Evolutionary conservation across 2,113 vertebrate species (phyloP).

Genomic region (Sialia sialis): DNA sequence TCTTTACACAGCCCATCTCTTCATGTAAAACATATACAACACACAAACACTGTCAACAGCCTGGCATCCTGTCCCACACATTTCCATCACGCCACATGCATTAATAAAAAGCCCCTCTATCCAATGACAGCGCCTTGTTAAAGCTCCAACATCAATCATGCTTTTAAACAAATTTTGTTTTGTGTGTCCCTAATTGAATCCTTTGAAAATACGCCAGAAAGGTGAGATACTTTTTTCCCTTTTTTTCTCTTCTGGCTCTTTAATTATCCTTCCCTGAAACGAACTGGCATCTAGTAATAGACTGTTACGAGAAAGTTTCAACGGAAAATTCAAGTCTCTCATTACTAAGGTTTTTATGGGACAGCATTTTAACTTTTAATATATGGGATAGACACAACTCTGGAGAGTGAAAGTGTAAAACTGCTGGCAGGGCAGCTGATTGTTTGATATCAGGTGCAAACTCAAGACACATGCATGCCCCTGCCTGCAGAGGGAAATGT

Average conservation of each 20-base stretch:
- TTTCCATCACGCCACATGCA: neutral
- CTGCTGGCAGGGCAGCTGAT: neutral
- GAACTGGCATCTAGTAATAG: neutral
- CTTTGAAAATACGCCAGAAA: constrained; percentile 22
- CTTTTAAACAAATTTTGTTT: constrained; percentile 21
- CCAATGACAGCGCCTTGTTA: neutral
- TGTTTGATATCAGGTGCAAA: neutral
- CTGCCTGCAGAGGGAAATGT: neutral
- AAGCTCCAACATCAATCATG: neutral
- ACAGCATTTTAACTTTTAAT: neutral
- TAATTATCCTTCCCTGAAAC: neutral
- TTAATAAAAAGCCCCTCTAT: constrained; percentile 6
- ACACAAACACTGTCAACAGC: constrained; percentile 34
- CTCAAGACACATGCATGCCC: neutral
- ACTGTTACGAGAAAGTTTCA: neutral
- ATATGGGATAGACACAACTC: neutral
- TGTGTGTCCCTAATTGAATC: constrained; percentile 6
- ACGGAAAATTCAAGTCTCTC: neutral
- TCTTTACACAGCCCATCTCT: neutral
- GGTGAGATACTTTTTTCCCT: neutral
- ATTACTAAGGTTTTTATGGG: neutral
- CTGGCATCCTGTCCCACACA: neutral
- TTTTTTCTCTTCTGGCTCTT: neutral
- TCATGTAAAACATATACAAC: neutral
- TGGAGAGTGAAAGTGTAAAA: neutral